Base-by-base conservation (phyloP, 2,888 invertebrate species). In the Griposia aprilina region DNA sequence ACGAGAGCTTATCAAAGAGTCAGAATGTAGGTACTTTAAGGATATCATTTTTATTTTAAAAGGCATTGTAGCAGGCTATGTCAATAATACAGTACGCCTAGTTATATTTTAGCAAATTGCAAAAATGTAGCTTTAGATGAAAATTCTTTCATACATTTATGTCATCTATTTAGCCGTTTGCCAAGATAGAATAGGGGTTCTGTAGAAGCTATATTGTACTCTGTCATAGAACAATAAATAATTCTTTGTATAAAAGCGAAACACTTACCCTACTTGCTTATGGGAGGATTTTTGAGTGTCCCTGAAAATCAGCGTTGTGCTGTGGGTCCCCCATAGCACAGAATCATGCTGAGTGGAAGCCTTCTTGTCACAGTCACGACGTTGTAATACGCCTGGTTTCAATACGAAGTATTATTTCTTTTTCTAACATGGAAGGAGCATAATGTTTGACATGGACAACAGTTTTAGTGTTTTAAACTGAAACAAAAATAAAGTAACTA, bases 401-500 rank as follows among this genome's bases (percentile, higher is more conserved):
- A 1, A 36, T 23, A 36, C 17, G 11, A 80, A 55, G 17, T 48
- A 45, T 36, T 48, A 4, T 63, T 45, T 15, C 0, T 59, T 62
- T 48, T 17, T 1, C 41, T 48, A 15, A 20, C 15, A 30, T 55
- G 20, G 13, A 76, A 65, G 0, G 55, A 78, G 69, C 70, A 60
- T 77, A 65, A 20, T 15, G 15, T 63, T 77, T 77, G 78, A 71
- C 70, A 73, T 60, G 62, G 20, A 73, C 17, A 57, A 57, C 30
- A 52, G 82, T 85, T 82, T 87, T 73, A 85, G 85, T 87, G 87
- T 85, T 85, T 87, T 85, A 85, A 41, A 85, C 85, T 85, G 87
- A 87, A 87, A 74, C 76, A 68, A 70, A 55, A 11, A 20, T 55
- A 60, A 30, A 63, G 52, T 83, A 57, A 84, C 73, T 60, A 81